Evolutionary conservation across 2,888 invertebrate species (phyloP).

Genomic region (Amaurobius ferox): DNA sequence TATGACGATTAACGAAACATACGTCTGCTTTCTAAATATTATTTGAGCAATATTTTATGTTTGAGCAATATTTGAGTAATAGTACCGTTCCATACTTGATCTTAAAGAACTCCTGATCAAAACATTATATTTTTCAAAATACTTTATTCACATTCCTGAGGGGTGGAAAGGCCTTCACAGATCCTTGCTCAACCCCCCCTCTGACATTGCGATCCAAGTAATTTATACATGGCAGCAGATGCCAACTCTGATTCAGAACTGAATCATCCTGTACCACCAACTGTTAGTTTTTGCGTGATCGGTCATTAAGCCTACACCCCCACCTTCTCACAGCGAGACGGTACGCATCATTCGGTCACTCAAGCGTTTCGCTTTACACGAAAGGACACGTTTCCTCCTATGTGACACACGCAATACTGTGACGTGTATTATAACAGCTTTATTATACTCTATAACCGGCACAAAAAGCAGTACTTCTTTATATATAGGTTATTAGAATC

Average conservation of each 20-base stretch:
- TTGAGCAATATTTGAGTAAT: no score
- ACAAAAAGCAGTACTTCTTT: conserved; percentile 1
- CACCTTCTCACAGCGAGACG: conserved; percentile 20
- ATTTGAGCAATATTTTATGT: no score
- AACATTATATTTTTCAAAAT: no score
- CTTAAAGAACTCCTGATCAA: no score
- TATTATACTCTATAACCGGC: conserved; percentile 24
- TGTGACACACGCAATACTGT: conserved; percentile 33
- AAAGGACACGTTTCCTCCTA: conserved; percentile 27
- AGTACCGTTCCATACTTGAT: no score
- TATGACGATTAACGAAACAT: no score
- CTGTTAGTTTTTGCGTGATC: conserved; percentile 11
- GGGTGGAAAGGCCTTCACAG: no score
- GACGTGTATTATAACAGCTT: conserved; percentile 40
- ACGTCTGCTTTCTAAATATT: no score
- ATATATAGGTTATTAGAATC: conserved; percentile 7
- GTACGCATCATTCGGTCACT: conserved; percentile 60
- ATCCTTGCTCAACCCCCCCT: no score
- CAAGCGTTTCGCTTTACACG: conserved; percentile 41
- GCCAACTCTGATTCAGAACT: conserved; percentile 47
- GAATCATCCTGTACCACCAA: conserved; percentile 45
- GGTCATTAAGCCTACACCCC: conserved; percentile 45
- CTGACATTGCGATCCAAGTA: conserved; percentile 26
- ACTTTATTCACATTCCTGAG: no score
- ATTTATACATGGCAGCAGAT: conserved; percentile 38